These are phyloP conservation scores for Microcebus jonahi DNA, from an alignment of 2,113 vertebrate species.

Conservation along the genomic window DNA sequence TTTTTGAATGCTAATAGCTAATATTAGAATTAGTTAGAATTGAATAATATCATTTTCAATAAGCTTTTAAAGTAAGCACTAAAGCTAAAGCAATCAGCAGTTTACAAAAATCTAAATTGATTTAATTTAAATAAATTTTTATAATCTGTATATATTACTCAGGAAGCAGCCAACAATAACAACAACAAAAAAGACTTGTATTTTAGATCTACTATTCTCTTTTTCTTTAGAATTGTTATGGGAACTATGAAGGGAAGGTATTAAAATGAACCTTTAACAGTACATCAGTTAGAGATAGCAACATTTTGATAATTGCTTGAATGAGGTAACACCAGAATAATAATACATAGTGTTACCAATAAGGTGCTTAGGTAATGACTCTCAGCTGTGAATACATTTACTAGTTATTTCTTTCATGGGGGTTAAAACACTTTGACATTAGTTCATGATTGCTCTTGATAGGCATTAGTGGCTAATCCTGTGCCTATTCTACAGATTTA, in stretches of 20 bases:
- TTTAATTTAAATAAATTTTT: conserved; percentile 36
- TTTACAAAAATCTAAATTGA: conserved; percentile 19
- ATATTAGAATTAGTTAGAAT: neutral
- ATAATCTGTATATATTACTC: neutral
- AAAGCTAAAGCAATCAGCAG: neutral
- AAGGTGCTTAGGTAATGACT: neutral
- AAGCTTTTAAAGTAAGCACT: neutral
- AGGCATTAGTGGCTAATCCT: neutral
- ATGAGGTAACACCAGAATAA: neutral
- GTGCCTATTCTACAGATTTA: neutral
- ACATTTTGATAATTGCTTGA: neutral
- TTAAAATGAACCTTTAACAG: neutral
- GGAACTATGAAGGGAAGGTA: neutral
- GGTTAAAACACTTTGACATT: neutral
- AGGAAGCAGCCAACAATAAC: neutral
- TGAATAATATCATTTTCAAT: neutral
- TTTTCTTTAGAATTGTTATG: conserved; percentile 32
- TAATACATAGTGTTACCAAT: neutral
- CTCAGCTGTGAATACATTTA: neutral
- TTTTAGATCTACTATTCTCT: neutral
- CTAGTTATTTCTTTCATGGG: neutral
- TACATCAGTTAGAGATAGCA: neutral
- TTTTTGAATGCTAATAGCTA: neutral
- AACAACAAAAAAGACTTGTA: neutral
- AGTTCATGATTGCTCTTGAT: neutral